Base-by-base conservation (phyloP, 2,888 invertebrate species). In the Andrena marginata region DNA sequence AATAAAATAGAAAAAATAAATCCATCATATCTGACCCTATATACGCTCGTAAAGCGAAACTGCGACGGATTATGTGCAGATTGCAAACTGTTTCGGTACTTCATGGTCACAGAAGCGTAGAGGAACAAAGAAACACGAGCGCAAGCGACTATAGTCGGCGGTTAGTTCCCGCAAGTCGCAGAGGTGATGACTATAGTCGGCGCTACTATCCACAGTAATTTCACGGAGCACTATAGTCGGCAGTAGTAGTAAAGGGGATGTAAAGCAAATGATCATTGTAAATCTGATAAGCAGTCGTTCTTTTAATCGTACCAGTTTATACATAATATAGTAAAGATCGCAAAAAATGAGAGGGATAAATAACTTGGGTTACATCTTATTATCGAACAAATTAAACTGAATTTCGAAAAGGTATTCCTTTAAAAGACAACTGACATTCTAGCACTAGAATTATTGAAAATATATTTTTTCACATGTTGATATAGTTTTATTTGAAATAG, bases 401-500 rank as follows among this genome's bases (percentile, higher is more conserved):
- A 80, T 59, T 48, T 74, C 10, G 26, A 69, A 35, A 65, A 49
- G 65, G 49, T 56, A 60, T 54, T 73, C 63, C 67, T 13, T 49
- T 70, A 49, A 65, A 70, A 62, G 20, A 70, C 62, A 65, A 31
- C 35, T 70, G 67, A 51, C 71, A 68, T 70, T 84, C 73, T 60
- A 74, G 29, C 65, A 23, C 42, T 42, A 74, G 48, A 85, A 70
- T 80, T 85, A 85, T 72, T 59, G 72, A 80, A 84, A 76, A 75
- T 84, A 77, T 84, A 82, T 82, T 54, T 51, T 51, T 74, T 78
- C 63, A 68, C 69, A 77, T 84, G 62, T 68, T 71, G 33, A 72
- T 78, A 83, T 73, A 73, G 68, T 87, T 88, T 81, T 81, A 75
- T 86, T 88, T 77, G 76, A 85, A 86, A 68, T 81, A 80, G 77